These are phyloP conservation scores for Theristicus caerulescens DNA, from an alignment of 2,113 vertebrate species.

Conservation along the genomic window DNA sequence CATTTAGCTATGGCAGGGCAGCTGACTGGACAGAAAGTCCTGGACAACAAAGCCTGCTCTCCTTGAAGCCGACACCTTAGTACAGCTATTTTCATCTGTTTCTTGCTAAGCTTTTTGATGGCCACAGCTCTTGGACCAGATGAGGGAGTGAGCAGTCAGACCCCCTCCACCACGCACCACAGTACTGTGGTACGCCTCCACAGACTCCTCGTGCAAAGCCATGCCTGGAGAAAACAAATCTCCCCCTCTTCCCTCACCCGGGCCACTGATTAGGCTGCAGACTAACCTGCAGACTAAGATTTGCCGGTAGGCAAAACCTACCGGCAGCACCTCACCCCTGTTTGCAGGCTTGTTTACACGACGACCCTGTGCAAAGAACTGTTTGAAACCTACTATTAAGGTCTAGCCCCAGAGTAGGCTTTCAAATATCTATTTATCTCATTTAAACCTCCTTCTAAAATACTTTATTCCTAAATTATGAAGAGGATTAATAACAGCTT, in stretches of 20 bases:
- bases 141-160: not conserved
- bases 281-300: not conserved
- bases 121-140: not conserved
- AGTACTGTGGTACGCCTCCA: rapidly evolving
- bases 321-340: not conserved
- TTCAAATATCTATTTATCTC: constrained; percentile 31
- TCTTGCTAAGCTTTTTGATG: not conserved
- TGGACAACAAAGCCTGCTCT: not conserved
- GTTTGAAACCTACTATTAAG: not conserved
- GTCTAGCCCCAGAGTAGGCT: not conserved
- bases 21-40: not conserved
- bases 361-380: not conserved
- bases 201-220: not conserved
- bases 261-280: not conserved
- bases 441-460: constrained; percentile 30
- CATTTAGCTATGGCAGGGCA: not conserved
- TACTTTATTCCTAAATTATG: constrained; percentile 46
- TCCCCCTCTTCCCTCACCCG: not conserved
- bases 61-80: not conserved
- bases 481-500: constrained; percentile 63
- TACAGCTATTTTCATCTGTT: not conserved
- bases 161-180: rapidly evolving
- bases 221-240: not conserved
- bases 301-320: not conserved
- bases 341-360: not conserved